Base-by-base conservation (phyloP, 2,113 vertebrate species). In the Theristicus caerulescens region DNA sequence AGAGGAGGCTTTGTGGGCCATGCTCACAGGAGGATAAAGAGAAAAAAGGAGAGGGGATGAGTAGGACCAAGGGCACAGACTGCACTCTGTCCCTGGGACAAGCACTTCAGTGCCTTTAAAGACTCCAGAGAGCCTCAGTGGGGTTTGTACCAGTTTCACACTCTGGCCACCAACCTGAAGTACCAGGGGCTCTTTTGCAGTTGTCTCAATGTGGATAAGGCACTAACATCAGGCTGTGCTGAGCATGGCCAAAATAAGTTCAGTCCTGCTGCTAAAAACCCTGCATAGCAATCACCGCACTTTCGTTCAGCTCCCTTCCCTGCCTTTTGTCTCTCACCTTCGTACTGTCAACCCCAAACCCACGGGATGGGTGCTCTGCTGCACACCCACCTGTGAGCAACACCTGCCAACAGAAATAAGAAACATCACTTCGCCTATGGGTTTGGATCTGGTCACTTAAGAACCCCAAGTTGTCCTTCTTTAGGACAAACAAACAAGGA, bases 201-300 rank as follows among this genome's bases (percentile, higher is more conserved):
- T 36, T 27, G 36, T 36, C 67, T 44, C 2, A 0, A 4, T 65
- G 66, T n/a, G 62, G 22, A 32, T 64, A 57, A 78, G 25, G 57
- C n/a, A 55, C n/a, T 27, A 36, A 22, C 4, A 1, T 20, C 55
- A 62, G 34, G 16, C 27, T 19, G 10, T 31, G 34, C 55, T n/a
- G 11, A 61, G 46, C 61, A 38, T 14, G n/a, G 49, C 36, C 36
- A 24, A 78, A 71, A 47, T n/a, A 76, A 47, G 38, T 12, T 42
- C n/a, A 42, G 31, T 17, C 26, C 21, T 32, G 31, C 42, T 36
- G 31, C 57, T 58, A 36, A 70, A 79, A 79, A 4, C 36, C 26
- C 36, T 18, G 14, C 1, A 1, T 11, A 16, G 18, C 21, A 36
- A 36, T 14, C 54, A 13, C 51, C 2, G 1, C 18, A 4, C 58